A percentile compares a stretch with the other conserved stretches of the same genome.
Evolutionary conservation across 1,140 invertebrate species (phyloP).

Genomic region (Phymorhynchus buccinoides): DNA sequence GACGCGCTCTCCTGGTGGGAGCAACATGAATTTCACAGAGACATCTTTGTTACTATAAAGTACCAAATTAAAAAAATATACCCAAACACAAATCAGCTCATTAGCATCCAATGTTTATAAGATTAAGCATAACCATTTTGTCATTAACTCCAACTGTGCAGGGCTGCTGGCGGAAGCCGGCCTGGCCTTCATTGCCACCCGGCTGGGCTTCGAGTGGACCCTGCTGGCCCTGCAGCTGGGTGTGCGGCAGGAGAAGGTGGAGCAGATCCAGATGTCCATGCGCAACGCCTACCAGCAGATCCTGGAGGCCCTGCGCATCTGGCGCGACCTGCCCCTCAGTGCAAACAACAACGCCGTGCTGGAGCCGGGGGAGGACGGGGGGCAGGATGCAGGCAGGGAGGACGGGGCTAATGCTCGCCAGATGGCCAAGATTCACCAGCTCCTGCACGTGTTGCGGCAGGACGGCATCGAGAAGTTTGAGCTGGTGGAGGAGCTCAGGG

Average conservation of each 20-base stretch:
- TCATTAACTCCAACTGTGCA: conserved; percentile 30
- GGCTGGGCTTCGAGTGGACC: conserved; percentile 62
- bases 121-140: too few species aligned
- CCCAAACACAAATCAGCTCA: too few species aligned
- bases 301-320: conserved; percentile 31
- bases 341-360: conserved; percentile 2
- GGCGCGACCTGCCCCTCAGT: conserved; percentile 23
- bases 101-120: too few species aligned
- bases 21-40: too few species aligned
- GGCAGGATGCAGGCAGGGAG: not conserved
- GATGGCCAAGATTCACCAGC: conserved; percentile 34
- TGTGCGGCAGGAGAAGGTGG: conserved; percentile 57
- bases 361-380: not conserved
- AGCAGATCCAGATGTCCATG: conserved; percentile 62
- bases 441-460: conserved; percentile 41
- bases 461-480: conserved; percentile 40
- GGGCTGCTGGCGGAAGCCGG: conserved; percentile 61
- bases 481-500: conserved; percentile 45
- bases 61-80: too few species aligned
- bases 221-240: conserved; percentile 55
- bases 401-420: conserved; percentile 27
- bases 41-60: too few species aligned
- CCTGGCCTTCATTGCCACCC: conserved; percentile 57
- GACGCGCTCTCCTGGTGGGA: too few species aligned
- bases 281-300: conserved; percentile 45